Conservation (phyloP, 2,113 vertebrate species). For the Nothoprocta pentlandii region DNA sequence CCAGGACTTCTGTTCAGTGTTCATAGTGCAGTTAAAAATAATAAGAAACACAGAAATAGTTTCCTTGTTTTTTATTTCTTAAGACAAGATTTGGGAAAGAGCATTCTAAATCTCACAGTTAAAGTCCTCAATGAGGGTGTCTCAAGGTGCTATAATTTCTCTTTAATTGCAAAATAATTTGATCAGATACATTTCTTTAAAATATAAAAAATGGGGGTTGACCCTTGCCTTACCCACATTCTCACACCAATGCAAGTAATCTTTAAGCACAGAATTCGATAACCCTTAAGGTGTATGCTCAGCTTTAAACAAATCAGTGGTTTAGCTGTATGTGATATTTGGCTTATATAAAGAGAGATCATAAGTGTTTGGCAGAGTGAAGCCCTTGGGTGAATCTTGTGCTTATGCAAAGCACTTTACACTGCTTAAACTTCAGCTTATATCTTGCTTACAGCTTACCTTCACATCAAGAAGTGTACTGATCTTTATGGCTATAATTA, state of each 20-base stretch:
- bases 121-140: neutral
- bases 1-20: neutral
- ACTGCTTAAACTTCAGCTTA: neutral
- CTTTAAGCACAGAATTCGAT: neutral
- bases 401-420: neutral
- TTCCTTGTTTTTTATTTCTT: neutral
- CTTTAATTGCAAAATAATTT: neutral
- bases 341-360: accelerated
- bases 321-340: neutral
- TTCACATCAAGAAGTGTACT: neutral
- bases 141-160: neutral
- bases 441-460: no score
- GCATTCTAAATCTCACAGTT: neutral
- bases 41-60: neutral
- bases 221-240: neutral
- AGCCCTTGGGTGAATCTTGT: neutral
- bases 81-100: neutral
- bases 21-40: neutral
- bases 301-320: neutral
- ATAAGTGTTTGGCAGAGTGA: accelerated
- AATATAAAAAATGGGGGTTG: neutral
- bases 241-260: neutral
- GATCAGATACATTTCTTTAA: accelerated
- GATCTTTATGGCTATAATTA: neutral
- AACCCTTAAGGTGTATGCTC: neutral